Percentiles rank a stretch among this genome's conserved stretches.
Conservation (phyloP, 2,113 vertebrate genomes). For the Corvus hawaiiensis region DNA sequence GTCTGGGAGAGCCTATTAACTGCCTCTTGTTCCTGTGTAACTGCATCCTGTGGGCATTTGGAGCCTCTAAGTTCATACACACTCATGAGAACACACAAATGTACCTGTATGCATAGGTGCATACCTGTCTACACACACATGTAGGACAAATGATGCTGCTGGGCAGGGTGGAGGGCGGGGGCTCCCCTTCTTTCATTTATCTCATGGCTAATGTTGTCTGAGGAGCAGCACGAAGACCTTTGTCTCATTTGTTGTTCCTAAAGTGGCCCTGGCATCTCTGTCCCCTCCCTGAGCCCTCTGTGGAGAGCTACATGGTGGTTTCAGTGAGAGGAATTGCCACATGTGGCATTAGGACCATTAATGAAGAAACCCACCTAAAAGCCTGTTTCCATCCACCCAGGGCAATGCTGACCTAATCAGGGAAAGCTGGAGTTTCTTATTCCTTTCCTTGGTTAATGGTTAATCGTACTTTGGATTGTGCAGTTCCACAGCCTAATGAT, state of each 20-base stretch:
- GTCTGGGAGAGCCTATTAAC: not conserved
- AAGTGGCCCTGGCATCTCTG: not conserved
- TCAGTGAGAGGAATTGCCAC: not conserved
- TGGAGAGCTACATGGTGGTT: not conserved
- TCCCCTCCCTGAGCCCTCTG: not conserved
- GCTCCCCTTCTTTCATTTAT: not conserved
- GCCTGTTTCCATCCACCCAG: not conserved
- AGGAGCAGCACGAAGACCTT: not conserved
- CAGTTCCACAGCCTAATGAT: not conserved
- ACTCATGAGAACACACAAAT: not conserved
- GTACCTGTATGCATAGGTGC: not conserved
- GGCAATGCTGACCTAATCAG: not conserved
- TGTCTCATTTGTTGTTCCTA: not conserved
- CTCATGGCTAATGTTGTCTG: not conserved
- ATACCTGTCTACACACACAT: not conserved
- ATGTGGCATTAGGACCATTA: not conserved
- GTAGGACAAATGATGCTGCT: not conserved
- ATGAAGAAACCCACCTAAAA: not conserved
- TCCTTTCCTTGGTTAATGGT: not conserved
- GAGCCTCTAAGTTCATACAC: not conserved
- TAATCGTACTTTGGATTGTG: not conserved
- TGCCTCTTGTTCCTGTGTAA: not conserved
- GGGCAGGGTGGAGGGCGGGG: not conserved
- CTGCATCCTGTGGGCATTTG: not conserved
- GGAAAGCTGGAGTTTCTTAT: not conserved